Evolutionary conservation across 2,113 vertebrate genomes (phyloP), one percentile per base, ranked within the genome.

Genomic region (Brachionichthys hirsutus): DNA sequence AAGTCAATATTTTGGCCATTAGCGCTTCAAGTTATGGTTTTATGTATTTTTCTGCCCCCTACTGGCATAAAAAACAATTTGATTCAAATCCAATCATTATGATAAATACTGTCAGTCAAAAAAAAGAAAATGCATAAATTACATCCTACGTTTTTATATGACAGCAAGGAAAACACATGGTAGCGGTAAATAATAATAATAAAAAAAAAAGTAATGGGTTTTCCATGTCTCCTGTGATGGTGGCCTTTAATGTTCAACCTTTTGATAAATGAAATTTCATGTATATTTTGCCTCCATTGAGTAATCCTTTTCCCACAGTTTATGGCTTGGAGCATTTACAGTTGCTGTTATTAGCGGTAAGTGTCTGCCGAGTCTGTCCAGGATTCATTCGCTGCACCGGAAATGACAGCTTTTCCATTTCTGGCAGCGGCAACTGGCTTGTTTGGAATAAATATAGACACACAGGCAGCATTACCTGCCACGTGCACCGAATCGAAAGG

Each of bases 381-480:
- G 35, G 56, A 34, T 47, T 54, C 2, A 43, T 70, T 48, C 49
- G 70, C 47, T 68, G 65, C 42, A 54, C 62, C 60, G 73, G 64
- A 78, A 66, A 61, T 47, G 52, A 48, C 61, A 47, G 56, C 54
- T 54, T 67, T 75, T 67, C 75, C 75, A 67, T 76, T 70, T 79
- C 73, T 75, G 54, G 72, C 75, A 54, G 50, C 49, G 48, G 60
- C 57, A 30, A 36, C 48, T 30, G 66, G 20, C 48, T 74, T 78
- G 49, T 81, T 79, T 77, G 67, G 46, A 54, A 67, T 64, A 77
- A 75, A 87, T 66, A 68, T 78, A 78, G 67, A 82, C 67, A 54
- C 60, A 58, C 54, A 50, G 50, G 36, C 46, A 47, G 45, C 20
- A 58, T 38, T 73, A 58, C 65, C 54, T 67, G 44, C 78, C 65